Conservation (phyloP, 2,797 vertebrate species). For the Gorsachius magnificus region DNA sequence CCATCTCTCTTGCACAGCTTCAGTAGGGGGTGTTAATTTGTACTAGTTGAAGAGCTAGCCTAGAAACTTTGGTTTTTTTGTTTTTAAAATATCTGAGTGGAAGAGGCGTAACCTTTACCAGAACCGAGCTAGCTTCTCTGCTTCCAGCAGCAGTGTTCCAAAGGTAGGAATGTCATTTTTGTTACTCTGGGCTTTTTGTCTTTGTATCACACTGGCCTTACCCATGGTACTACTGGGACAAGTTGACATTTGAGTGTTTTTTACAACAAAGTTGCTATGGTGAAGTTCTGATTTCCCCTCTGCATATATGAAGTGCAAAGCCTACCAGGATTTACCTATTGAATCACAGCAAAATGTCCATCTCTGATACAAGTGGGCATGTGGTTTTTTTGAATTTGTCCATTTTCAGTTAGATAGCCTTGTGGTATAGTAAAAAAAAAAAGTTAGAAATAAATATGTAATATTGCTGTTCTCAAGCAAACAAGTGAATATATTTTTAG, state of each 20-base stretch:
- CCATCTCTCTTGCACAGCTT: background rate
- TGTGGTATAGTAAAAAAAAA: background rate
- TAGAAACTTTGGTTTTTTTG: background rate
- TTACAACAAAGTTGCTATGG: conserved; percentile 56
- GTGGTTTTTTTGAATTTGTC: background rate
- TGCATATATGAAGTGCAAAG: background rate
- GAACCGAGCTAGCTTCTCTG: background rate
- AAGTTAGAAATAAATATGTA: background rate
- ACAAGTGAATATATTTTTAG: background rate
- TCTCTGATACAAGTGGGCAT: background rate
- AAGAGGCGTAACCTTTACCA: background rate
- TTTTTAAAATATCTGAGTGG: background rate
- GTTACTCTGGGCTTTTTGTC: background rate
- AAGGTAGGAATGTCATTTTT: background rate
- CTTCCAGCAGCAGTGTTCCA: background rate
- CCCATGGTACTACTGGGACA: background rate
- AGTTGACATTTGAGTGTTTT: conserved; percentile 51
- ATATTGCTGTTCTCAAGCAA: background rate
- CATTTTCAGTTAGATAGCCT: background rate
- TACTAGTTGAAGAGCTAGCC: background rate
- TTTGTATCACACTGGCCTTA: background rate
- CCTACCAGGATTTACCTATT: conserved; percentile 1
- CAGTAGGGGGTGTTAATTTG: background rate
- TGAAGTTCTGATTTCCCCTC: conserved; percentile 37
- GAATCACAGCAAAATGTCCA: background rate